Evolutionary conservation across 2,113 vertebrate genomes (phyloP), one percentile per base, ranked within the genome.

Genomic region (Megaceryle maxima): DNA sequence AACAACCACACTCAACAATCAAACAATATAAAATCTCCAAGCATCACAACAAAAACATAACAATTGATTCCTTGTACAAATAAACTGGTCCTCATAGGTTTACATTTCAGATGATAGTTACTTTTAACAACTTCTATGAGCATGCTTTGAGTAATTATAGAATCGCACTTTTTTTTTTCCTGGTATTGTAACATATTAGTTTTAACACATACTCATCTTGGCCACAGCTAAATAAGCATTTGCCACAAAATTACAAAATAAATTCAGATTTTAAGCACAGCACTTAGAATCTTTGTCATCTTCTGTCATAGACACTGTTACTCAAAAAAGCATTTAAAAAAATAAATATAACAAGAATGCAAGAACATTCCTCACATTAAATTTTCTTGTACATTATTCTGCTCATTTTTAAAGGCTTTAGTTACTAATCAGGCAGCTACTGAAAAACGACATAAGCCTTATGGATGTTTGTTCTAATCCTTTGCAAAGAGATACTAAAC

Each of bases 321-420:
- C 5, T 20, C 6, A 11, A 17, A 82, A 55, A 67, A 16, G 9
- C 8, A 11, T 31, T 63, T 73, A 4, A 5, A 31, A 53, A 57
- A 62, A 11, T 0, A 24, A 26, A 63, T 1, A 15, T 4, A 13
- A 4, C 22, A 14, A 19, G 6, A 70, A 37, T 0, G 0, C 29
- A 72, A 31, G 5, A 12, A 11, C 10, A 13, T 43, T 51, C 55
- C 59, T 48, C 25, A 41, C 13, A 10, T 43, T 14, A 13, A 21
- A 2, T 26, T 31, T 62, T 28, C 28, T 7, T 9, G 22, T 33
- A 8, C 8, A 0, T 4, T 37, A 13, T 26, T 51, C 5, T 33
- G 19, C 28, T 33, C 83, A 73, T 41, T 92, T 73, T 24, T 20
- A 68, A 75, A 46, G 10, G 12, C 21, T 76, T 50, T 28, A 29